phyloP scores from a whole-genome alignment of 1,140 invertebrate species.

The Anastrepha ludens region DNA sequence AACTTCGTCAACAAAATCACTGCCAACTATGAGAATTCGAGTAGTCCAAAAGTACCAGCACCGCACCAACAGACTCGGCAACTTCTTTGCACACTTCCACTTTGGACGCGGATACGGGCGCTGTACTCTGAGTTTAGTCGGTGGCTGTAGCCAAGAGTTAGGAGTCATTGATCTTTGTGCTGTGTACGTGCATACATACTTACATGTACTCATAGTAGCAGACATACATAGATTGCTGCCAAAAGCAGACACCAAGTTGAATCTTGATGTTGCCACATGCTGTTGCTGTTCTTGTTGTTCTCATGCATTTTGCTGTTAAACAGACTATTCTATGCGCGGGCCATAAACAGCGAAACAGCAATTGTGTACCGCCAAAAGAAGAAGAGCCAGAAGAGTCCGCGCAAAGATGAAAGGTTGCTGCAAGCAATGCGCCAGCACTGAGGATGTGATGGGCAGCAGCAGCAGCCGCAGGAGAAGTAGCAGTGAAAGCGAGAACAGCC shows the following conservation, averaged over 20 bases:
- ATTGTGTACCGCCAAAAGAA: slow-evolving; percentile 18
- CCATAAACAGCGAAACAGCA: slow-evolving; percentile 35
- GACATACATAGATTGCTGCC: not conserved
- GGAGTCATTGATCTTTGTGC: slow-evolving; percentile 29
- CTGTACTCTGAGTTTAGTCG: slow-evolving; percentile 4
- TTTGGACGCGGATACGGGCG: not conserved
- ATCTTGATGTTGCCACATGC: not conserved
- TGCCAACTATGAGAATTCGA: not conserved
- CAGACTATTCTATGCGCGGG: slow-evolving; percentile 15
- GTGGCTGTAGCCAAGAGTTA: not conserved
- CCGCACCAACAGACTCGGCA: not conserved
- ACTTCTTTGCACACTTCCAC: not conserved
- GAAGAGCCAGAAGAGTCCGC: not conserved
- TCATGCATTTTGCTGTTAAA: slow-evolving; percentile 1
- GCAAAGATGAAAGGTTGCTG: slow-evolving; percentile 26
- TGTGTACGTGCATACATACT: not conserved
- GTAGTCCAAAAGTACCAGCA: not conserved
- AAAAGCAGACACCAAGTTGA: not conserved
- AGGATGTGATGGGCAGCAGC: not conserved
- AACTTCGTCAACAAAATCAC: slow-evolving; percentile 17
- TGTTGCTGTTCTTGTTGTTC: not conserved
- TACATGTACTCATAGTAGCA: not conserved
- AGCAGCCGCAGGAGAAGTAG: not conserved
- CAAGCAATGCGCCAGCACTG: not conserved
- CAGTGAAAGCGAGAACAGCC: not conserved